Evolutionary conservation across 2,888 invertebrate genomes (phyloP), one percentile per base, ranked within the genome.

Genomic region (Lymantria dispar): DNA sequence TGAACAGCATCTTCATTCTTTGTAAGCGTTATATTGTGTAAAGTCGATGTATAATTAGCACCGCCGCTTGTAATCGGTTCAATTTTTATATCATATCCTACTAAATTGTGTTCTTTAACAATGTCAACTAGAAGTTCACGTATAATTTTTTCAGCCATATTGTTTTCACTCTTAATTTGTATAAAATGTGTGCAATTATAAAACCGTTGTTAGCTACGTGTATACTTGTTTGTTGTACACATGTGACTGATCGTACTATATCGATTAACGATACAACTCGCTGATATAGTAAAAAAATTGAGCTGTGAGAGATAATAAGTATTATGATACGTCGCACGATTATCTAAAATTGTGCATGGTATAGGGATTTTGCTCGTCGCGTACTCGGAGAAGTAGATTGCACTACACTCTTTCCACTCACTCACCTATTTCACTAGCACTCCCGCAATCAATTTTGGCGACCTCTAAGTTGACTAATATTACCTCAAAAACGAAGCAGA

Each of bases 41-140:
- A 45, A 3, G 55, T 56, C 0, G 78, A 72, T 0, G 74, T 74
- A 51, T 74, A 81, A 50, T 78, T 78, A 0, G 76, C 78, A 1
- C 80, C 79, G 3, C 63, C 72, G 3, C 64, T 72, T 5, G 60
- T 64, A 0, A 70, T 56, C 0, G 68, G 63, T 43, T 61, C 50
- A 1, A 74, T 36, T 45, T 56, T 54, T 0, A 69, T 40, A 13
- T 64, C 50, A 36, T 71, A 66, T n/a, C 62, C 47, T 1, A 50
- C 15, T 11, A 62, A 64, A 3, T 65, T 49, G 11, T 68, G 64
- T 52, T 70, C 65, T 14, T 43, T 42, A 0, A 66, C 68, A 11
- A 73, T 64, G 46, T 60, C 58, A 7, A 50, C 39, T 1, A 73
- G 40, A 3, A 64, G 39, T 11, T 46, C 42, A 5, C 47, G 45